phyloP scores from a whole-genome alignment of 2,888 invertebrate species.

The Tenodera sinensis region DNA sequence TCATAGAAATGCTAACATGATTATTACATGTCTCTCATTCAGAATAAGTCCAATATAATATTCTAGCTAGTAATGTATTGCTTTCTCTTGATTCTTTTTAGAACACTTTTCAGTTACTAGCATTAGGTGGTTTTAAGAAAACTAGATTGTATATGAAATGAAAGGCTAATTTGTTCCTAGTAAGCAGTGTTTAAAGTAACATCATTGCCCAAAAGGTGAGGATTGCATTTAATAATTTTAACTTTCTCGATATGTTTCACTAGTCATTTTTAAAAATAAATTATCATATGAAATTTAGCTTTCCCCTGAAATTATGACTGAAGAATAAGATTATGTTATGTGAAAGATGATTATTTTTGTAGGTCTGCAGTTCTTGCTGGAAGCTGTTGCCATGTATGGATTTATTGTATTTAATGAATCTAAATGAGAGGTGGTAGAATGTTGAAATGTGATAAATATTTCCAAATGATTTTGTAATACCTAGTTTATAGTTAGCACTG shows the following conservation, averaged over 20 bases:
- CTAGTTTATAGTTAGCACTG: conserved; percentile 2
- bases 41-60: conserved; percentile 14
- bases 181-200: not conserved
- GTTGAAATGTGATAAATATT: conserved; percentile 8
- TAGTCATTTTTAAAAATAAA: conserved; percentile 8
- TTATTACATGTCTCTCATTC: not conserved
- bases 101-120: not conserved
- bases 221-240: conserved; percentile 6
- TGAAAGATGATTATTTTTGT: not conserved
- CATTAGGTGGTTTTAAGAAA: not conserved
- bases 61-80: not conserved
- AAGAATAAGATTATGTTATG: not conserved
- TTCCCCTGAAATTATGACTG: not conserved
- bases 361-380: not conserved
- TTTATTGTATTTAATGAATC: not conserved
- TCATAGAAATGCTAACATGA: not conserved
- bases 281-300: not conserved
- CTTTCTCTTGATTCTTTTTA: not conserved
- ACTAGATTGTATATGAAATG: not conserved
- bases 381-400: not conserved
- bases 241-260: not conserved
- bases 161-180: conserved; percentile 8
- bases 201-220: conserved; percentile 1
- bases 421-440: not conserved
- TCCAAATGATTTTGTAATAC: not conserved